phyloP scores from a whole-genome alignment of 2,888 invertebrate species.

The Gortyna flavago region DNA sequence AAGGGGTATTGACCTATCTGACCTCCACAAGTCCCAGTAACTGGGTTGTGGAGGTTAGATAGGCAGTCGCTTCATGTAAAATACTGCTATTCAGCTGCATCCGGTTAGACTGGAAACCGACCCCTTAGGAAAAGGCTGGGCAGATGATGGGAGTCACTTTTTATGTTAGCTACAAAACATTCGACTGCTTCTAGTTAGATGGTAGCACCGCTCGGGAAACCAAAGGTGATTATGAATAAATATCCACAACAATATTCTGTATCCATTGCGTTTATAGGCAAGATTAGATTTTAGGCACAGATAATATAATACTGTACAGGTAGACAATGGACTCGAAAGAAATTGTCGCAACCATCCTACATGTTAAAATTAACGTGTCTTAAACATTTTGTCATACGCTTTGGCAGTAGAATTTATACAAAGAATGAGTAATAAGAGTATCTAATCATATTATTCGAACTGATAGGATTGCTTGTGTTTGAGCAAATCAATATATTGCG shows the following conservation, averaged over 20 bases:
- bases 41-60: too few species aligned
- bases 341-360: neutral
- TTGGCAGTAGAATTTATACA: conserved; percentile 60
- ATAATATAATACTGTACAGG: conserved; percentile 18
- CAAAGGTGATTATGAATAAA: conserved; percentile 3
- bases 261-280: conserved; percentile 28
- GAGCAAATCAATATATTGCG: conserved; percentile 80
- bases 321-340: conserved; percentile 15
- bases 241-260: conserved; percentile 1
- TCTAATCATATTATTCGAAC: conserved; percentile 50
- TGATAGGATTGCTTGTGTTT: conserved; percentile 80
- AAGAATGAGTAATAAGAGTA: conserved; percentile 43
- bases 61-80: too few species aligned
- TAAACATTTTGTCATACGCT: conserved; percentile 42
- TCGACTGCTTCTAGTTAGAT: neutral
- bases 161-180: neutral
- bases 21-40: too few species aligned
- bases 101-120: too few species aligned
- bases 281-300: conserved; percentile 27
- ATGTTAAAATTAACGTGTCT: conserved; percentile 5
- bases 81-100: too few species aligned
- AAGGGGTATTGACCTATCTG: too few species aligned
- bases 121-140: too few species aligned
- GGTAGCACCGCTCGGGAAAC: neutral
- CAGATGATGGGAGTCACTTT: too few species aligned